phyloP scores from a whole-genome alignment of 2,797 vertebrate genomes.

The Tenualosa thibaudeaui region DNA sequence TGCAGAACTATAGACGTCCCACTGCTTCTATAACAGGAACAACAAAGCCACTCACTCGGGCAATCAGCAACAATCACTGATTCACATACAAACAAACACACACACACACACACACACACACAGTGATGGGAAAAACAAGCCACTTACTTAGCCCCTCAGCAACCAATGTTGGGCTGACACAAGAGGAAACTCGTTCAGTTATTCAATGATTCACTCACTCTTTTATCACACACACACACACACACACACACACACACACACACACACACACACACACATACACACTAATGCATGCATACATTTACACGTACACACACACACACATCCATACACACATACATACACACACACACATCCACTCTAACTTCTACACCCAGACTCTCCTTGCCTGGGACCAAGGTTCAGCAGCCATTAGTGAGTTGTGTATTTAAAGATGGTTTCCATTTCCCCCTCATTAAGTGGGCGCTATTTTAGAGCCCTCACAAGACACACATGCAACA shows the following conservation, averaged over 20 bases:
- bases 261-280: background rate
- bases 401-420: background rate
- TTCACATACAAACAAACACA: too few relatives aligned
- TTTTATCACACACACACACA: background rate
- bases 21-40: too few relatives aligned
- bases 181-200: too few relatives aligned
- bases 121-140: too few relatives aligned
- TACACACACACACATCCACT: background rate
- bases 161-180: too few relatives aligned
- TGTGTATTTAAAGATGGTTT: slow-evolving; percentile 16
- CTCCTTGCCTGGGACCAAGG: too few relatives aligned
- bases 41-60: too few relatives aligned
- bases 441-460: slow-evolving; percentile 2
- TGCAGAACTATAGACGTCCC: too few relatives aligned
- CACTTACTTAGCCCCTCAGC: too few relatives aligned
- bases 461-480: background rate
- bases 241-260: background rate
- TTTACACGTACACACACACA: background rate
- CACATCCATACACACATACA: background rate
- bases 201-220: background rate
- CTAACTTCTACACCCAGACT: background rate
- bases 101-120: too few relatives aligned
- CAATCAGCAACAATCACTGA: too few relatives aligned
- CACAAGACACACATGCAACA: background rate
- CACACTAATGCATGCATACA: background rate